Percentiles rank a stretch among this genome's conserved stretches.
Conservation (phyloP, 2,888 invertebrate species). For the Standfussiana lucernea region DNA sequence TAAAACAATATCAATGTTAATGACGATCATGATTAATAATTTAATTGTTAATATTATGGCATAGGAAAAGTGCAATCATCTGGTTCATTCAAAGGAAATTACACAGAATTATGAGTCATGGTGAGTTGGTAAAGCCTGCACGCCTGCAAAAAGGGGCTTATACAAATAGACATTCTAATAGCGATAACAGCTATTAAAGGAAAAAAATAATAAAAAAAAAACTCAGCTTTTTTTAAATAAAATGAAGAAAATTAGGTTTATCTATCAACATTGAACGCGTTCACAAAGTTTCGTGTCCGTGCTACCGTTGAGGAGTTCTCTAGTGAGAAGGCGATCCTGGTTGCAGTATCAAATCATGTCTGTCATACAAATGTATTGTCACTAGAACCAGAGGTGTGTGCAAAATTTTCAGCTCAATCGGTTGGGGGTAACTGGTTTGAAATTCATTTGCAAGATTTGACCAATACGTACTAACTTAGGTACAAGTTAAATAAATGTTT, state of each 20-base stretch:
- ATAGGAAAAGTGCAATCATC: slow-evolving; percentile 26
- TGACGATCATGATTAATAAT: slow-evolving; percentile 12
- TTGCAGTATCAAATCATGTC: too few species aligned
- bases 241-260: neutral
- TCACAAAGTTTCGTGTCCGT: neutral
- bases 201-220: too few species aligned
- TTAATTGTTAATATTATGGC: slow-evolving; percentile 15
- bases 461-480: too few species aligned
- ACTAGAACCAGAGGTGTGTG: too few species aligned
- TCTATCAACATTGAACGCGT: neutral
- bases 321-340: neutral
- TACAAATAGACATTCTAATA: neutral
- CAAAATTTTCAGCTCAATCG: too few species aligned
- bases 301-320: neutral
- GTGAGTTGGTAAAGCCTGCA: neutral
- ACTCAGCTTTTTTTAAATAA: neutral
- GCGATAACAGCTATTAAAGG: too few species aligned
- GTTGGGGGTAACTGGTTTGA: too few species aligned
- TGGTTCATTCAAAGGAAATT: slow-evolving; percentile 8
- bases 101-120: neutral
- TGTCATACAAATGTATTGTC: too few species aligned
- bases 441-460: too few species aligned
- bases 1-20: slow-evolving; percentile 2
- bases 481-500: too few species aligned
- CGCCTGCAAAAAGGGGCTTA: neutral